Evolutionary conservation across 1,140 invertebrate genomes (phyloP), one percentile per base, ranked within the genome.

Genomic region (Lithobius niger): DNA sequence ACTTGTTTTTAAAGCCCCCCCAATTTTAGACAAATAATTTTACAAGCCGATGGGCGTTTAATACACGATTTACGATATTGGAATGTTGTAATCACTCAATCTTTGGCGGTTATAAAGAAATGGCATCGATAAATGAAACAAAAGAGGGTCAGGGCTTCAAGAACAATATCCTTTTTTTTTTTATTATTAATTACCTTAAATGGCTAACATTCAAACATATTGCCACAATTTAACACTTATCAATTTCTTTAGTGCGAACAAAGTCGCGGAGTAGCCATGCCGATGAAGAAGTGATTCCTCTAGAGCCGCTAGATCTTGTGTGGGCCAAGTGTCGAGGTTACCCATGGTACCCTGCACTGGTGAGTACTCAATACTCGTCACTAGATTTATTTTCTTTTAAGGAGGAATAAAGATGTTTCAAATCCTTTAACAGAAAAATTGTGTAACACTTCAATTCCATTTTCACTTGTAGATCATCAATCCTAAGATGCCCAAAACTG

Each of bases 261-360:
- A 45, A 27, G 26, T 2, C n/a, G 13, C 31, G 27, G 15, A 53
- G 28, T 24, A 25, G 27, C 24, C 16, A 21, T 22, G 3, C 3
- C 3, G 44, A 48, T 3, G 44, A 36, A 45, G 40, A 26, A 27
- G 53, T 47, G n/a, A 67, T 64, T 61, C 66, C 62, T 24, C 66
- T 89, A 27, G 83, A 88, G 63, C 85, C 88, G 1, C 70, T 96
- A 21, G 89, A 95, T 68, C 76, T 96, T 6, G 92, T 97, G 1
- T 97, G 93, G 93, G 92, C 92, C 0, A 96, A 96, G 67, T 96
- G 90, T 75, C 78, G 91, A 57, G 92, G 91, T 2, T 95, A 94
- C 73, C 91, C 91, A 2, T 96, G 91, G 90, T 96, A 96, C 74
- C 93, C 93, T 28, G 93, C 92, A 0, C 72, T 97, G 50, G 77